Percentiles rank a stretch among this genome's conserved stretches.
Evolutionary conservation across 2,113 vertebrate species (phyloP).

Genomic region (Catagonus wagneri): DNA sequence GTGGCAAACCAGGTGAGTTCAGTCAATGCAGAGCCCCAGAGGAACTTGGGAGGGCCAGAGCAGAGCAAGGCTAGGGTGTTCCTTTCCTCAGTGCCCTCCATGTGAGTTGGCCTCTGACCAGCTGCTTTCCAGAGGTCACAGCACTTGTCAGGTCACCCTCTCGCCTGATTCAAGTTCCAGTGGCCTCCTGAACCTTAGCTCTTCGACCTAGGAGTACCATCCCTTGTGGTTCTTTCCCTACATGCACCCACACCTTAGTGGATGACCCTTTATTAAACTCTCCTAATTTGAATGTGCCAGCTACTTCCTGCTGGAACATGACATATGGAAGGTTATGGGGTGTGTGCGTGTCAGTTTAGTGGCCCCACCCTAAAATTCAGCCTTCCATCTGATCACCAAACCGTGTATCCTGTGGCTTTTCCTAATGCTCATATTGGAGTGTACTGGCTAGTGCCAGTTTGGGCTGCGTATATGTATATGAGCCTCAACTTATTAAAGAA

Average conservation of each 20-base stretch:
- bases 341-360: not conserved
- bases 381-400: not conserved
- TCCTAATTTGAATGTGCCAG: not conserved
- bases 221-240: not conserved
- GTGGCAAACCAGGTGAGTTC: not conserved
- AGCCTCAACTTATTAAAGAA: not conserved
- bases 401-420: not conserved
- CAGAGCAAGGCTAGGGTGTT: not conserved
- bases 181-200: not conserved
- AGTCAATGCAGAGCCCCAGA: not conserved
- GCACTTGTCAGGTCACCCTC: not conserved
- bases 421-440: not conserved
- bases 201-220: not conserved
- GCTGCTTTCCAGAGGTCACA: not conserved
- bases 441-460: not conserved
- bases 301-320: not conserved
- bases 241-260: not conserved
- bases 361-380: not conserved
- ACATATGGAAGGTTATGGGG: no score
- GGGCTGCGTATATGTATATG: not conserved
- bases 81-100: not conserved
- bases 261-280: not conserved
- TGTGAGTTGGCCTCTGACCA: not conserved
- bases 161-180: not conserved
- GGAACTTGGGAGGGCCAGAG: not conserved